phyloP scores from a whole-genome alignment of 53 echinoderm and acorn worm genomes.

The Patiria pectinifera region DNA sequence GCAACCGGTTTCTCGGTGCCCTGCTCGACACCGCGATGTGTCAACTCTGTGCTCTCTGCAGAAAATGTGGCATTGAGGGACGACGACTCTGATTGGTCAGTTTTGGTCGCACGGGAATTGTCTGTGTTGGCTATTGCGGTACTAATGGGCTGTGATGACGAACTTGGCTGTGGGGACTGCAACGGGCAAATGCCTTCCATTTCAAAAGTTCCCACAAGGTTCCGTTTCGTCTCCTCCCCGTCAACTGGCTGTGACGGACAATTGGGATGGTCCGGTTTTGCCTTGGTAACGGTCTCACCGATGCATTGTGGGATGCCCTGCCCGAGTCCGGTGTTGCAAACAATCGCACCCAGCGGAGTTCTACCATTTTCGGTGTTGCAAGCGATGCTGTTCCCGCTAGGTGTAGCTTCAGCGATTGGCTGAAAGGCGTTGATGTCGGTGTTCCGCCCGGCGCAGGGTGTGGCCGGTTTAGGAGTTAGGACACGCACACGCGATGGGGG shows the following conservation, averaged over 20 bases:
- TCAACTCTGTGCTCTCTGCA: neutral
- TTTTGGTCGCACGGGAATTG: neutral
- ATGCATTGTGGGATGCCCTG: neutral
- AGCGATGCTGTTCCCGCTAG: neutral
- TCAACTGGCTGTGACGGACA: neutral
- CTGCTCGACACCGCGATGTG: neutral
- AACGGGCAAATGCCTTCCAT: conserved; percentile 61
- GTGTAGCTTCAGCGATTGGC: conserved; percentile 5
- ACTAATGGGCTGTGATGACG: neutral
- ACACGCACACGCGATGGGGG: conserved; percentile 45
- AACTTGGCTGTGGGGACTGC: neutral
- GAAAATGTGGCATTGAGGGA: neutral
- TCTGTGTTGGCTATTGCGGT: neutral
- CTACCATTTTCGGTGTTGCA: conserved; percentile 37
- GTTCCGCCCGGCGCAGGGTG: conserved; percentile 26
- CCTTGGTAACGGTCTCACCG: conserved; percentile 38
- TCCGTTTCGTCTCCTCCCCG: conserved; percentile 1
- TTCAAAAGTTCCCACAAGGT: conserved; percentile 42
- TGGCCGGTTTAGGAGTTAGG: conserved; percentile 17
- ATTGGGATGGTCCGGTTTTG: neutral
- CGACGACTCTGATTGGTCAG: neutral
- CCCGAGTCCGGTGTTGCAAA: neutral
- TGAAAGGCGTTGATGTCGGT: conserved; percentile 21
- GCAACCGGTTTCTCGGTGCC: conserved; percentile 50
- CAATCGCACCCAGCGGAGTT: neutral